Percentiles rank a stretch among this genome's conserved stretches.
Evolutionary conservation across 2,113 vertebrate genomes (phyloP).

Genomic region (Apaloderma vittatum): DNA sequence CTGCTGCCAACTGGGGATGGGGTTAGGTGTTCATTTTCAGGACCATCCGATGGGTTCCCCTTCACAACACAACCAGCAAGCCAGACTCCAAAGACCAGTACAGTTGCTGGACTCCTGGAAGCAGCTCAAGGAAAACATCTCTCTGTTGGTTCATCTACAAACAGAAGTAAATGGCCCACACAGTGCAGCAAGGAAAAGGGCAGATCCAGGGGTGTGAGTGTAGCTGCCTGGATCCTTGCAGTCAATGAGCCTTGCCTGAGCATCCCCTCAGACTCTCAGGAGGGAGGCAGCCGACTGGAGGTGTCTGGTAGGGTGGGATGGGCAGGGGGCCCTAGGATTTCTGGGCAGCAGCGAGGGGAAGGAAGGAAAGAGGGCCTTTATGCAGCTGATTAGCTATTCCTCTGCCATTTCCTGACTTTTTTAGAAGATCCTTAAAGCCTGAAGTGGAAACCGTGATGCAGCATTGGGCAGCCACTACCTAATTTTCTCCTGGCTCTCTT

Average conservation of each 20-base stretch:
- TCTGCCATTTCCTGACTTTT: neutral
- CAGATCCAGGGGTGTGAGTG: neutral
- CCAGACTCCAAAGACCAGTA: neutral
- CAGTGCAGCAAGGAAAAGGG: fast-evolving
- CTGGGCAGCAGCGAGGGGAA: neutral
- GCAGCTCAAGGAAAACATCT: neutral
- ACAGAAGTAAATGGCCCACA: neutral
- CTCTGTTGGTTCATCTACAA: neutral
- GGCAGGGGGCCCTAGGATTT: fast-evolving
- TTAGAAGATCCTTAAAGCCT: neutral
- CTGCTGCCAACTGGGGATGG: neutral
- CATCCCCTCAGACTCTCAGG: neutral
- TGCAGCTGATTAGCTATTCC: neutral
- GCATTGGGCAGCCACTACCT: neutral
- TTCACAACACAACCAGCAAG: neutral
- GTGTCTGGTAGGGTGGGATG: neutral
- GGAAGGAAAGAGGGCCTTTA: neutral
- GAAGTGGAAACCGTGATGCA: constrained; percentile 22
- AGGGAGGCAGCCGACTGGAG: neutral
- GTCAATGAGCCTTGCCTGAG: neutral
- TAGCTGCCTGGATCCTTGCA: neutral
- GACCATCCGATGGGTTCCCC: neutral
- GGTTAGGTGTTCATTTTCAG: neutral
- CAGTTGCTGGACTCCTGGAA: neutral
- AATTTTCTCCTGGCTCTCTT: neutral